Conservation (phyloP, 2,888 invertebrate species). For the Anthrax anthrax region DNA sequence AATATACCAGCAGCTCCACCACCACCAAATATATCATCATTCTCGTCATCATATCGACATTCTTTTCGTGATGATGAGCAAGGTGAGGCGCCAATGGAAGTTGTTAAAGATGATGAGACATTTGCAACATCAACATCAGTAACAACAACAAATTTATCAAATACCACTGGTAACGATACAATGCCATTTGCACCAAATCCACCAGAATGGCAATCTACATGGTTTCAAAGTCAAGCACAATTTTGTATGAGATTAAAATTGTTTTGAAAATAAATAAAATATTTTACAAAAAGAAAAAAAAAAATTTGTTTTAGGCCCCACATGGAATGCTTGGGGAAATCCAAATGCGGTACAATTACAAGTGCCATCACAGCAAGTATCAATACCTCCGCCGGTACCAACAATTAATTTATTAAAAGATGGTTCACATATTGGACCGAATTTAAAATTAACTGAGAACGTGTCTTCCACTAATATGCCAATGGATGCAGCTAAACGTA, state of each 20-base stretch:
- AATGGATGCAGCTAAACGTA: slow-evolving; percentile 70
- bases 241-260: slow-evolving; percentile 6
- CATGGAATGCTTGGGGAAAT: slow-evolving; percentile 11
- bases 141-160: background rate
- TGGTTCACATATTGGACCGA: background rate
- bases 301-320: slow-evolving; percentile 2
- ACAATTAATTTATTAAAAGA: background rate
- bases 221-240: slow-evolving; percentile 8
- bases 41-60: slow-evolving; percentile 19
- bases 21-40: slow-evolving; percentile 27
- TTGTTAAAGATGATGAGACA: slow-evolving; percentile 51
- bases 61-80: slow-evolving; percentile 42
- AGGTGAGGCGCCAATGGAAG: slow-evolving; percentile 80
- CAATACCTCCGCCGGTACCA: no score
- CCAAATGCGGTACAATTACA: background rate
- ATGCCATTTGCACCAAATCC: background rate
- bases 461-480: slow-evolving; percentile 19
- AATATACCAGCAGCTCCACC: slow-evolving; percentile 42
- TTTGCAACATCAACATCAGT: background rate
- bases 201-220: slow-evolving; percentile 6
- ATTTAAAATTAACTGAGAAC: background rate
- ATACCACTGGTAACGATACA: background rate
- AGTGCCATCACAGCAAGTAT: background rate
- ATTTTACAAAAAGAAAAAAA: background rate
- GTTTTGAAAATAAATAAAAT: background rate